Evolutionary conservation across 92 coral and sea anemone species (phyloP).

Genomic region (Blastomussa wellsi): DNA sequence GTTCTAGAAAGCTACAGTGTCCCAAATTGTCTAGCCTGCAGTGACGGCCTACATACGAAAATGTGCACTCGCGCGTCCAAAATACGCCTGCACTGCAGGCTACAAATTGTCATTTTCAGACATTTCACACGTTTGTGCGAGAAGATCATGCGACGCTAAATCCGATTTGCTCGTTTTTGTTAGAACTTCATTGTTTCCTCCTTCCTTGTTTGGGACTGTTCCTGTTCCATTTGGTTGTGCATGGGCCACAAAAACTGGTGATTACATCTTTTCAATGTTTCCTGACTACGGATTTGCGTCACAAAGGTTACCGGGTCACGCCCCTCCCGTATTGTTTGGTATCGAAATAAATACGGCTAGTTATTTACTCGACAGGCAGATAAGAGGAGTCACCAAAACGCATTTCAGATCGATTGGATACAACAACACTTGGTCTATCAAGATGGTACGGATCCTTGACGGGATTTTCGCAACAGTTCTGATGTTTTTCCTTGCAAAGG

Average conservation of each 20-base stretch:
- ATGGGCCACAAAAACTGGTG: background rate
- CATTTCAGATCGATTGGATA: background rate
- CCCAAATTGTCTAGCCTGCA: too few species aligned
- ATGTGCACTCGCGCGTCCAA: too few species aligned
- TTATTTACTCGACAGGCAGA: conserved; percentile 5
- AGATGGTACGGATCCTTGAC: conserved; percentile 17
- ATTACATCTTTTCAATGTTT: conserved; percentile 14
- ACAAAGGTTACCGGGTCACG: background rate
- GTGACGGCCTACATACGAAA: too few species aligned
- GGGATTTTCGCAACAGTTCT: background rate
- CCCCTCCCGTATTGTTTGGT: conserved; percentile 5
- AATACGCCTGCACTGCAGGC: background rate
- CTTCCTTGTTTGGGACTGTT: background rate
- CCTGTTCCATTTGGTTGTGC: background rate
- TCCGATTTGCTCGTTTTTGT: background rate
- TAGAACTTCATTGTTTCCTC: background rate
- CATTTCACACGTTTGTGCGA: background rate
- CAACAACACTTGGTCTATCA: background rate
- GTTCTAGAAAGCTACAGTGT: background rate
- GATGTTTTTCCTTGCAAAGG: background rate
- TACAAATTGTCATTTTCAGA: background rate
- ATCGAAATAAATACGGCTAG: conserved; percentile 20
- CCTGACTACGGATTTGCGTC: conserved; percentile 13
- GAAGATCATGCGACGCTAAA: background rate
- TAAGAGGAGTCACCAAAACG: background rate